Conservation (phyloP, 2,113 vertebrate genomes). For the Serilophus lunatus region DNA sequence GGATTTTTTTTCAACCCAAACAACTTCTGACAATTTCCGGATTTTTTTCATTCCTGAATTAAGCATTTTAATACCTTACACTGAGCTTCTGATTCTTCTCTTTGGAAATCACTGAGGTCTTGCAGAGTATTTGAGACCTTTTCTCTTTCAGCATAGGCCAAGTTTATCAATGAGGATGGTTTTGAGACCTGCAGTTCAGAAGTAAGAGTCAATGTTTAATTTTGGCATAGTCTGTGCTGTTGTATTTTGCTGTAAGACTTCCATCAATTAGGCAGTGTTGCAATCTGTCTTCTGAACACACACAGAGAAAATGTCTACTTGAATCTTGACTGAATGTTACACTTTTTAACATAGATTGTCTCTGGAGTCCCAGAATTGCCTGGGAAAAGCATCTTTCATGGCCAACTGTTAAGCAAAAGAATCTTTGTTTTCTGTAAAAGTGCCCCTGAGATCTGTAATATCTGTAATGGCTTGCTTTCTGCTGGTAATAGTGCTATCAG, state of each 20-base stretch:
- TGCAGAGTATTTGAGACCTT: background rate
- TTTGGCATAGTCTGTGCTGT: background rate
- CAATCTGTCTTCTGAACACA: background rate
- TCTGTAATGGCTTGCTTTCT: background rate
- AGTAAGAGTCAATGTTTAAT: background rate
- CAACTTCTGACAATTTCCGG: background rate
- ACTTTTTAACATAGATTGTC: slow-evolving; percentile 32
- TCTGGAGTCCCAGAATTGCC: slow-evolving; percentile 14
- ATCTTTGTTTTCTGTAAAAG: slow-evolving; percentile 33
- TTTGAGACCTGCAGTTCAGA: background rate
- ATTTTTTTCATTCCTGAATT: background rate
- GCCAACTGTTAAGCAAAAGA: background rate
- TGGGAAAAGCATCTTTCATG: slow-evolving; percentile 17
- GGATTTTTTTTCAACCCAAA: background rate
- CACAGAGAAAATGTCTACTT: background rate
- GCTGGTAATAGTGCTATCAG: background rate
- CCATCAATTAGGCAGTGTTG: background rate
- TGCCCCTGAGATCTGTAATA: background rate
- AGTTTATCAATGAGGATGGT: background rate
- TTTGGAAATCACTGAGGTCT: background rate
- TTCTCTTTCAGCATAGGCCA: background rate
- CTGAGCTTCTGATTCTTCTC: background rate
- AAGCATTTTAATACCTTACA: background rate
- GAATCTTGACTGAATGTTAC: background rate
- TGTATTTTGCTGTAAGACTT: background rate